Base-by-base conservation (phyloP, 2,888 invertebrate species). In the Watsonalla cultraria region DNA sequence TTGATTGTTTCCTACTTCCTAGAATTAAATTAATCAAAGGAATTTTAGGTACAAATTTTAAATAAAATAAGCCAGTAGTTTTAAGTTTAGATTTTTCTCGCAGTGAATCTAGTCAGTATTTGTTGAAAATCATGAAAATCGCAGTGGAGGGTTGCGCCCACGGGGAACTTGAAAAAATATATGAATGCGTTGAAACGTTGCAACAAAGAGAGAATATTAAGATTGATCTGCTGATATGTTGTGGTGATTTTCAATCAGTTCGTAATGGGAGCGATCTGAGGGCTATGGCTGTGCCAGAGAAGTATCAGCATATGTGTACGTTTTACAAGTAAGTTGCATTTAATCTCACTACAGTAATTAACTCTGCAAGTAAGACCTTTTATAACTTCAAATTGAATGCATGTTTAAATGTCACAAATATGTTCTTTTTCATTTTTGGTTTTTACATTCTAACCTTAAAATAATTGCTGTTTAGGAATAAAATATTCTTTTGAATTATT, bases 141-240 rank as follows among this genome's bases (percentile, higher is more conserved):
- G 99, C 98, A 0, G 92, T 99, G 0, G 98, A 98, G 91, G 99
- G 99, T 53, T 99, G 99, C 89, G 97, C 98, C 70, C 99, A 99
- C 85, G 99, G 99, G 2, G 98, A 99, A 82, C 90, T 99, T 59
- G 99, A 99, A 72, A 95, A 94, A 75, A 99, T 99, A 66, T 99
- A 99, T 80, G 95, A 96, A 58, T 94, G 96, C 0, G 92, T 99
- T 53, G 89, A 92, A 65, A 90, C 93, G 59, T 88, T 97, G 57
- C 96, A 99, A 87, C 91, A 93, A 63, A 90, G 92, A 65, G 93
- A 95, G 67, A 91, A 92, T 15, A 92, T 95, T 53, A 96, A 96
- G 84, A 92, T 99, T 48, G 98, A 99, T 86, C 91, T 99, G 54
- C 86, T 99, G 39, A 93, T 99, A 57, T 99, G 99, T 74, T 99